Conservation (phyloP, 2,888 invertebrate species). For the Leptinotarsa peninsularis region DNA sequence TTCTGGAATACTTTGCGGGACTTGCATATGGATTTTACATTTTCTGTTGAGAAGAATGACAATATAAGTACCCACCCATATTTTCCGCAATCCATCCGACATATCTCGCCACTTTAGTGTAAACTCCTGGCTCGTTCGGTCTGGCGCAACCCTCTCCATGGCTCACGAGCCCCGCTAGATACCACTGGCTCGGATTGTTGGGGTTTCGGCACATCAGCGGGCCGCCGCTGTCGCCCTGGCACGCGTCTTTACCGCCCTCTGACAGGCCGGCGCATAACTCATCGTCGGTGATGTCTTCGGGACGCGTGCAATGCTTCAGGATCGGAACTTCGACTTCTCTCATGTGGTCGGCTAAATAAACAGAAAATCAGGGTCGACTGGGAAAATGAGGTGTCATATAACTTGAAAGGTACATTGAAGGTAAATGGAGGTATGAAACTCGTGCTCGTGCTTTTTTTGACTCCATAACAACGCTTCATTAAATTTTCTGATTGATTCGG, state of each 20-base stretch:
- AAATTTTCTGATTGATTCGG: too few relatives aligned
- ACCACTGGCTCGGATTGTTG: slow-evolving; percentile 77
- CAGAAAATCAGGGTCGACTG: neutral
- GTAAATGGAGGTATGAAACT: too few relatives aligned
- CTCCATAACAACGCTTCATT: too few relatives aligned
- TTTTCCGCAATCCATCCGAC: slow-evolving; percentile 79
- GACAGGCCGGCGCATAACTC: slow-evolving; percentile 80
- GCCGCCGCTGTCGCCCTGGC: slow-evolving; percentile 88
- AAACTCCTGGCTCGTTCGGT: slow-evolving; percentile 83
- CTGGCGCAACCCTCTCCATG: slow-evolving; percentile 89
- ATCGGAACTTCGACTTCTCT: slow-evolving; percentile 85
- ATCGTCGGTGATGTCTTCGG: slow-evolving; percentile 74
- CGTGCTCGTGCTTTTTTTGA: too few relatives aligned
- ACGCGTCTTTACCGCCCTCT: slow-evolving; percentile 85
- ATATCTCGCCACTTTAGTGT: slow-evolving; percentile 81
- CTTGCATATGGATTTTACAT: too few relatives aligned
- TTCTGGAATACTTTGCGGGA: too few relatives aligned
- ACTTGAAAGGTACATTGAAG: neutral
- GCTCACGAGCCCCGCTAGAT: slow-evolving; percentile 86
- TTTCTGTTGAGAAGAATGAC: too few relatives aligned
- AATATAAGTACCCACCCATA: slow-evolving; percentile 67
- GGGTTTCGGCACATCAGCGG: slow-evolving; percentile 84
- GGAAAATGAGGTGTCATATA: slow-evolving; percentile 11
- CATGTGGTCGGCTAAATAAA: slow-evolving; percentile 78
- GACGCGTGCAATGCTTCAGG: slow-evolving; percentile 74